These are phyloP conservation scores for Psilopsiagon aymara DNA, from an alignment of 2,113 vertebrate genomes.

Conservation along the genomic window DNA sequence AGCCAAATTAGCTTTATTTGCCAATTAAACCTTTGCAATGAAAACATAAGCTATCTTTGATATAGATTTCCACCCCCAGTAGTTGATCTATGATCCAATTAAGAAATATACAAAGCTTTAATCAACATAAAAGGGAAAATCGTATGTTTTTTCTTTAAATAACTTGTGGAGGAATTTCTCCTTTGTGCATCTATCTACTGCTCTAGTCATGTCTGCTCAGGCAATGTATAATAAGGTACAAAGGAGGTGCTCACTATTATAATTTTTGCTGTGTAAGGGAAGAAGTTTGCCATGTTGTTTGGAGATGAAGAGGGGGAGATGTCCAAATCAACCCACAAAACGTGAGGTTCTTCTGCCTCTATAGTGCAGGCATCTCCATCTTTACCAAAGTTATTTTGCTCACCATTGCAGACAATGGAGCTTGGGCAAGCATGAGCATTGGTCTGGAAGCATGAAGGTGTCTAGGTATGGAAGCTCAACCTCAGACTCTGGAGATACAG, in stretches of 20 bases:
- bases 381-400: background rate
- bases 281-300: background rate
- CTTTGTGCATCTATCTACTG: background rate
- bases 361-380: background rate
- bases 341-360: background rate
- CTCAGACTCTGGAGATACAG: background rate
- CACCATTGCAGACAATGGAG: background rate
- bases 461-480: background rate
- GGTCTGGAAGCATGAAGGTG: background rate
- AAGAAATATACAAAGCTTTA: background rate
- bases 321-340: background rate
- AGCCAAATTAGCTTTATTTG: background rate
- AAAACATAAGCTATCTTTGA: background rate
- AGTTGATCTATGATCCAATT: background rate
- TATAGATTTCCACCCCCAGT: background rate
- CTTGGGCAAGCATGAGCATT: background rate
- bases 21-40: background rate
- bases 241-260: background rate
- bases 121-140: background rate
- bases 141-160: background rate
- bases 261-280: background rate
- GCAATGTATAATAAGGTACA: fast-evolving
- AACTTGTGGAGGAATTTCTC: background rate
- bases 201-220: background rate
- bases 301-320: background rate